Base-by-base conservation (phyloP, 2,113 vertebrate species). In the Lamprologus speciosus region DNA sequence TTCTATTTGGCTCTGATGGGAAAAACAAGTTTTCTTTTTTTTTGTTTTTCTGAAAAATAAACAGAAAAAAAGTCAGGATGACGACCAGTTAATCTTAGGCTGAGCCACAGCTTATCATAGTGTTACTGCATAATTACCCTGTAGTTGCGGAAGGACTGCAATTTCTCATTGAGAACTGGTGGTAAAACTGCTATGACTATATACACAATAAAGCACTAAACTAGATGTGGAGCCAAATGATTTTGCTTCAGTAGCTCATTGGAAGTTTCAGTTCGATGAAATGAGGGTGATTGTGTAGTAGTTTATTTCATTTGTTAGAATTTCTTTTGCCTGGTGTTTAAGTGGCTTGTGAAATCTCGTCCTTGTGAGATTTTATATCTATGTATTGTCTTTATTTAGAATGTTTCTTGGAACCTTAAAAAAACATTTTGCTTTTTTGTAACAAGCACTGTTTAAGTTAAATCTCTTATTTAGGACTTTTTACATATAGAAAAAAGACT, bases 401-500 rank as follows among this genome's bases (percentile, higher is more conserved):
- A 4, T 40, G 14, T 37, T 45, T 60, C 47, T 53, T 17, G 12
- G 8, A 55, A n/a, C 35, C 10, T 68, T 19, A 13, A 23, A 33
- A 37, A 75, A 33, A 75, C 19, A 73, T 17, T 31, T 10, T 12
- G 10, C 33, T 17, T 63, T 54, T 80, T 75, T 47, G 19, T 55
- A 80, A 23, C 11, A 9, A 28, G 23, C 28, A 9, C 53, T 47
- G 16, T 14, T 33, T 9, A 37, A 37, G 14, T 58, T 81, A n/a
- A 78, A 80, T 19, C 10, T 19, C 10, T 6, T 1, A 51, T 33
- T 9, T 13, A 13, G 13, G 5, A 21, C 8, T 26, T 68, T 37
- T 65, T 65, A 11, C 17, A 7, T 26, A 37, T 10, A 92, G 85
- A 92, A 91, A 79, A 92, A 70, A n/a, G 7, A 90, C 80, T 88